Evolutionary conservation across 2,888 invertebrate genomes (phyloP), one percentile per base, ranked within the genome.

Genomic region (Stenodera caucasica): DNA sequence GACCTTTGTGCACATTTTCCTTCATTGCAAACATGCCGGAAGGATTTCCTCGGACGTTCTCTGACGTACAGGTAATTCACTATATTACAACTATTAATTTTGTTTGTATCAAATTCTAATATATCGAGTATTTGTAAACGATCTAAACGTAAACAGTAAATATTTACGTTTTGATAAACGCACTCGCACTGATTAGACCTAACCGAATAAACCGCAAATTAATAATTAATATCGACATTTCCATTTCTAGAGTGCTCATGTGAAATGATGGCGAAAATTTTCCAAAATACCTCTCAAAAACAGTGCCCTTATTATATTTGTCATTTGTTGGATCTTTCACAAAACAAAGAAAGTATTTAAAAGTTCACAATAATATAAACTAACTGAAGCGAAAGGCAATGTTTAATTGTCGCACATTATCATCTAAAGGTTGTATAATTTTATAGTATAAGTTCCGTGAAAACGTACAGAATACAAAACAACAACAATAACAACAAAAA

Each of bases 21-120:
- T 67, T 67, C 70, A 69, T 71, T 72, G 70, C 73, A 74, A 78
- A 74, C 72, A 77, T 76, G 77, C 77, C 77, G 75, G 77, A 77
- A 73, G 77, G 75, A 71, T 74, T 77, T 65, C 73, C 74, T 68
- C 73, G 72, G 71, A 75, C 74, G 70, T 77, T 77, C 70, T 74
- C 77, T 73, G 75, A 76, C 63, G 70, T 77, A 66, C 76, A 78
- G 77, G 78, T 78, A 69, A 73, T 69, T 66, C 23, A 53, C 30
- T 12, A 11, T n/a, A n/a, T n/a, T n/a, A n/a, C n/a, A n/a, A n/a
- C n/a, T n/a, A n/a, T n/a, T n/a, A n/a, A n/a, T n/a, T n/a, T n/a
- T n/a, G n/a, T n/a, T n/a, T n/a, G n/a, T n/a, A n/a, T n/a, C n/a
- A n/a, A n/a, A n/a, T n/a, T n/a, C n/a, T n/a, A n/a, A n/a, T n/a